These are phyloP conservation scores for Pachypeltis micranthus DNA, from an alignment of 1,140 invertebrate genomes.

Conservation along the genomic window DNA sequence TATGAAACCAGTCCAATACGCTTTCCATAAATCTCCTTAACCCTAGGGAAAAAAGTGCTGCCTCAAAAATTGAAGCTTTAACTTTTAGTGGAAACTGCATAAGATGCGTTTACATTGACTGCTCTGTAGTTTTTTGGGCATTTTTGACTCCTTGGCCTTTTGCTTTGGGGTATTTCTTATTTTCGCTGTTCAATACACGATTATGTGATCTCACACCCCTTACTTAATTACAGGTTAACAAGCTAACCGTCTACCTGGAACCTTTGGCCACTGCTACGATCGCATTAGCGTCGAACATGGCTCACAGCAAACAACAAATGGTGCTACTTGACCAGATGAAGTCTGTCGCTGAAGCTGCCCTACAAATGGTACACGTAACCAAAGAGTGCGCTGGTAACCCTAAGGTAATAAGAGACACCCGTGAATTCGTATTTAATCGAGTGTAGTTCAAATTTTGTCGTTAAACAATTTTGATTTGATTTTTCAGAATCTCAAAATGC, in stretches of 20 bases:
- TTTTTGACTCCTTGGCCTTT: no score
- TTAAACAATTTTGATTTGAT: slow-evolving; percentile 7
- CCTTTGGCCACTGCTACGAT: slow-evolving; percentile 70
- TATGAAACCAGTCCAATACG: no score
- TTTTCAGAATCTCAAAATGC: slow-evolving; percentile 54
- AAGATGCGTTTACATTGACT: no score
- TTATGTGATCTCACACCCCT: background rate
- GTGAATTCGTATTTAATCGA: no score
- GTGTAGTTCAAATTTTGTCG: no score
- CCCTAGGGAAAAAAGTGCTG: no score
- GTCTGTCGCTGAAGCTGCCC: slow-evolving; percentile 80
- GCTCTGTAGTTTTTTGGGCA: no score
- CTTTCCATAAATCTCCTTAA: no score
- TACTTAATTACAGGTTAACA: slow-evolving; percentile 51
- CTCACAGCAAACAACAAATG: slow-evolving; percentile 81
- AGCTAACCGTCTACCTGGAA: slow-evolving; percentile 72
- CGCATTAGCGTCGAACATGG: slow-evolving; percentile 78
- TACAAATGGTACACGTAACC: slow-evolving; percentile 71
- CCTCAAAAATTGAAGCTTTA: no score
- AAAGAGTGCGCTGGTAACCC: slow-evolving; percentile 91
- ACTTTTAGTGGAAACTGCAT: no score
- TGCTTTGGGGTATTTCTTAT: no score
- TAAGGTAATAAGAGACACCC: slow-evolving; percentile 47
- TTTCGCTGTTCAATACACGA: no score
- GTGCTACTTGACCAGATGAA: slow-evolving; percentile 83